phyloP scores from a whole-genome alignment of 2,888 invertebrate species.

The Brassicogethes aeneus region DNA sequence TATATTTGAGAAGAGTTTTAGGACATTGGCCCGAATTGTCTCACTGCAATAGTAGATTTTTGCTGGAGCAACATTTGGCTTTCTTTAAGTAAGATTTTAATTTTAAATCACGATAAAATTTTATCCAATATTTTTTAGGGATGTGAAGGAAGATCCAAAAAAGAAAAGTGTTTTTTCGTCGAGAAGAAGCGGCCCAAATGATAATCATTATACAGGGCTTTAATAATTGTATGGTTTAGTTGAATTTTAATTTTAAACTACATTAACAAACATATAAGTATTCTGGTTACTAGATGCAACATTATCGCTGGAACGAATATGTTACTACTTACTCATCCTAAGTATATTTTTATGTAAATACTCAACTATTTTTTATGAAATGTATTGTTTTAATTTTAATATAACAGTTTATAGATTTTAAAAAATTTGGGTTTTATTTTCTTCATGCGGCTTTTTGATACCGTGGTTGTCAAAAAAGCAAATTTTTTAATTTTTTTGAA shows the following conservation, averaged over 20 bases:
- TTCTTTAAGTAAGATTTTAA: constrained; percentile 66
- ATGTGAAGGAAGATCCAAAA: constrained; percentile 19
- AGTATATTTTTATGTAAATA: too few relatives aligned
- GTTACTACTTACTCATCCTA: too few relatives aligned
- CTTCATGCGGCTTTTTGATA: too few relatives aligned
- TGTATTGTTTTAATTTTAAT: too few relatives aligned
- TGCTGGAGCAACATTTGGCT: constrained; percentile 71
- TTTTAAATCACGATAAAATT: not conserved
- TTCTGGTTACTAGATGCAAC: too few relatives aligned
- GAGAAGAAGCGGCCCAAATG: constrained; percentile 25
- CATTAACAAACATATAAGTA: too few relatives aligned
- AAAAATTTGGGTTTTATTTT: too few relatives aligned
- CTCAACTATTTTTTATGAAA: too few relatives aligned
- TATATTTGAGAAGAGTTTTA: constrained; percentile 77
- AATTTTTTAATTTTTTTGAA: too few relatives aligned
- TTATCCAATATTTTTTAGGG: constrained; percentile 24
- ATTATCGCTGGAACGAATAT: too few relatives aligned
- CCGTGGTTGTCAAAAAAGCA: too few relatives aligned
- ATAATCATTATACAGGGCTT: constrained; percentile 37
- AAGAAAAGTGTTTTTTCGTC: constrained; percentile 28
- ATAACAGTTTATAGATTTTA: too few relatives aligned
- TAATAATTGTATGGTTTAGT: constrained; percentile 18
- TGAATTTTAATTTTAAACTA: not conserved
- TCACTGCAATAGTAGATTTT: constrained; percentile 64
- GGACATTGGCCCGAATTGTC: constrained; percentile 72